phyloP scores from a whole-genome alignment of 2,113 vertebrate genomes.

The Perca fluviatilis region DNA sequence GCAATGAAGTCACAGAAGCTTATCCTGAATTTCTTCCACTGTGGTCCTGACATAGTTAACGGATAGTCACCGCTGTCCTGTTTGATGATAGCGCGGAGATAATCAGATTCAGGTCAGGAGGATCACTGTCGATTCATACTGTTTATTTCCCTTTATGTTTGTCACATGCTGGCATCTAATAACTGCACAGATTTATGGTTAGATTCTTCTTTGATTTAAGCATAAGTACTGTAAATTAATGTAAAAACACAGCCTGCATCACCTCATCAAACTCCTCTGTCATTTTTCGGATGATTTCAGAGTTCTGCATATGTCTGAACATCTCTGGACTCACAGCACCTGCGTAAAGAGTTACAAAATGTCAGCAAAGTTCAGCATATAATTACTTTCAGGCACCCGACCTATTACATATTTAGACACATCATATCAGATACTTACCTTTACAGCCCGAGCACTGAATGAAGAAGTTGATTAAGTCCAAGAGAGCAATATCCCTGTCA shows the following conservation, averaged over 20 bases:
- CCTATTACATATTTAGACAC: not conserved
- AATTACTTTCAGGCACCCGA: slow-evolving; percentile 22
- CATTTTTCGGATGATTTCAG: slow-evolving; percentile 99
- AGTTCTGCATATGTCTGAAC: slow-evolving; percentile 98
- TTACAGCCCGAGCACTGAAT: slow-evolving; percentile 99
- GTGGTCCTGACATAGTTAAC: slow-evolving; percentile 94
- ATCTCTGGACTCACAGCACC: slow-evolving; percentile 97
- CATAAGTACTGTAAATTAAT: not conserved
- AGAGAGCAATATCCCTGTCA: slow-evolving; percentile 93
- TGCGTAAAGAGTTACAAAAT: slow-evolving; percentile 59
- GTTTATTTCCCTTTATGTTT: not conserved
- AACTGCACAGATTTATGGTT: not conserved
- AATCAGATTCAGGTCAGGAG: not conserved
- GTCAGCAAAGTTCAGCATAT: not conserved
- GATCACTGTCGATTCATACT: not conserved
- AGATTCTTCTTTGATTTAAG: not conserved
- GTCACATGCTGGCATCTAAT: not conserved
- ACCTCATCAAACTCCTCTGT: slow-evolving; percentile 99
- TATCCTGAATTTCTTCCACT: slow-evolving; percentile 97
- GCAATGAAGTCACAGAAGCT: slow-evolving; percentile 98
- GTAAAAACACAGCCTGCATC: slow-evolving; percentile 8
- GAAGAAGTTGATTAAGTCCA: slow-evolving; percentile 99
- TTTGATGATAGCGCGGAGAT: slow-evolving; percentile 19
- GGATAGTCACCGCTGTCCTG: slow-evolving; percentile 98
- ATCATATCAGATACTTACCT: slow-evolving; percentile 84